phyloP scores from a whole-genome alignment of 2,797 vertebrate species.

The Paramormyrops hopkinsi region DNA sequence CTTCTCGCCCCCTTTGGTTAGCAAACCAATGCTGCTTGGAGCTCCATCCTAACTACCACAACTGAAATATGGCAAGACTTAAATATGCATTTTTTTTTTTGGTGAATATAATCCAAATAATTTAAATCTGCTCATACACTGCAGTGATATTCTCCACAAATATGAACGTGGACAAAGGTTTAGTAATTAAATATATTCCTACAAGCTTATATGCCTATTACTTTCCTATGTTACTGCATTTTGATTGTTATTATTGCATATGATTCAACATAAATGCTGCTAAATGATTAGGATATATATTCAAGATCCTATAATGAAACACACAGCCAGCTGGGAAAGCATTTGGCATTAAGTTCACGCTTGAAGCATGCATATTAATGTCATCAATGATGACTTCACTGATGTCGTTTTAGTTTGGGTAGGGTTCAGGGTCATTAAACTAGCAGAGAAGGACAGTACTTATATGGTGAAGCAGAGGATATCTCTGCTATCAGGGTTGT shows the following conservation, averaged over 20 bases:
- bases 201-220: neutral
- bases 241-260: neutral
- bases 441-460: neutral
- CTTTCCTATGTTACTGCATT: neutral
- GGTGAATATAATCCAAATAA: neutral
- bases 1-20: neutral
- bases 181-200: neutral
- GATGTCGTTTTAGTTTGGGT: neutral
- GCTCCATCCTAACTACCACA: neutral
- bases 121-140: neutral
- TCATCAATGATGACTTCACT: neutral
- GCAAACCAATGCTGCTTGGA: neutral
- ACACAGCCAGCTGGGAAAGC: neutral
- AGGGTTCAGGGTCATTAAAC: neutral
- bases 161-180: neutral
- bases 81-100: neutral
- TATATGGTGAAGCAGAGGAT: neutral
- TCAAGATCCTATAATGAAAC: neutral
- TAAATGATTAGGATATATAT: neutral
- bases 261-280: neutral
- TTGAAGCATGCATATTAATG: neutral
- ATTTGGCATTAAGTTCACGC: neutral
- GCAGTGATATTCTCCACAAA: neutral
- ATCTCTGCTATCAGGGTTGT: neutral
- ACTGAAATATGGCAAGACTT: neutral